Evolutionary conservation across 1,140 invertebrate species (phyloP), one percentile per base, ranked within the genome.

Genomic region (Drosophila oshimai): DNA sequence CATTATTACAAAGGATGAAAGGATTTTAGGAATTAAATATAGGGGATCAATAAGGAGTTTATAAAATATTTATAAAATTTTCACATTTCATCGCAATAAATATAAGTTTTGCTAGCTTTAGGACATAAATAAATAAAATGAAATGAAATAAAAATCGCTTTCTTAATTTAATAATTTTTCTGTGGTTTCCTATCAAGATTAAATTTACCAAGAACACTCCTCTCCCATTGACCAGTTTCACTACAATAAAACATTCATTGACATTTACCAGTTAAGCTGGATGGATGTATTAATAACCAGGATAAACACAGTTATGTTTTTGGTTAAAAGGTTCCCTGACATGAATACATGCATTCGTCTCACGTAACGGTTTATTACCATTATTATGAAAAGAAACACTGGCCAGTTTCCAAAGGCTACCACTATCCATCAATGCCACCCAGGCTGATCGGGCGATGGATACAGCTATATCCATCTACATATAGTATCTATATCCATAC

Each of bases 271-370:
- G n/a, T n/a, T n/a, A n/a, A 10, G 22, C 24, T 29, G 15, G 13
- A n/a, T n/a, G n/a, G n/a, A n/a, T n/a, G 10, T 44, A 44, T 28
- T 45, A 65, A 64, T 29, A 37, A 6, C 12, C 18, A 31, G 58
- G 41, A 65, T 65, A 64, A 65, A 50, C 58, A 58, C 0, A 13
- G 22, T n/a, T 53, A 26, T 2, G n/a, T n/a, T n/a, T n/a, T n/a
- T n/a, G n/a, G n/a, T n/a, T n/a, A n/a, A n/a, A n/a, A n/a, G n/a
- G n/a, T 62, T 62, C 37, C 28, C 20, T 13, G 26, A n/a, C n/a
- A n/a, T n/a, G n/a, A n/a, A n/a, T n/a, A n/a, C n/a, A n/a, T n/a
- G n/a, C n/a, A n/a, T n/a, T n/a, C n/a, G n/a, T n/a, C n/a, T n/a
- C n/a, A n/a, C n/a, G n/a, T n/a, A n/a, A n/a, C n/a, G n/a, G n/a